Percentiles rank a stretch among this genome's conserved stretches.
Conservation (phyloP, 1,140 invertebrate genomes). For the Medauroidea extradentata region DNA sequence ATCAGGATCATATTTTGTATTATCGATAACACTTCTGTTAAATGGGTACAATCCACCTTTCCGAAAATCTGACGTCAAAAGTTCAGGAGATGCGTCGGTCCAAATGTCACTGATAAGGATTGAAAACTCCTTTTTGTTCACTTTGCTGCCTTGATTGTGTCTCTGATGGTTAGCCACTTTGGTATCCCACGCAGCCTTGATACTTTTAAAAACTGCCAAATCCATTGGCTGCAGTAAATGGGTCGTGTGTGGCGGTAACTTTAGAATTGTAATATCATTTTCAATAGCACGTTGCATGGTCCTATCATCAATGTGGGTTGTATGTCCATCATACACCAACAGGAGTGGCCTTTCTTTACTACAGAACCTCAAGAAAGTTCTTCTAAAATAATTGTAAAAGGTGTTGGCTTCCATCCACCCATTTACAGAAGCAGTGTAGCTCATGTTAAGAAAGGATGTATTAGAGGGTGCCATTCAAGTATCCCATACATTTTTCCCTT, state of each 20-base stretch:
- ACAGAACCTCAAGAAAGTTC: neutral
- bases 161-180: no score
- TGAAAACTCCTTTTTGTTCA: no score
- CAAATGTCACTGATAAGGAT: no score
- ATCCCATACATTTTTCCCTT: neutral
- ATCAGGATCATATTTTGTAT: no score
- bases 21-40: no score
- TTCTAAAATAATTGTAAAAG: constrained; percentile 1
- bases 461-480: neutral
- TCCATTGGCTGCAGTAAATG: neutral
- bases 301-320: constrained; percentile 1
- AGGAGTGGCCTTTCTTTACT: neutral
- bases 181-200: no score
- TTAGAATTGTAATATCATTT: neutral
- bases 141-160: no score
- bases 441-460: neutral
- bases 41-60: no score
- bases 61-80: no score
- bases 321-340: neutral
- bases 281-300: neutral
- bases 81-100: no score
- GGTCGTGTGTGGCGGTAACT: neutral
- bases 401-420: constrained; percentile 5
- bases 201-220: no score
- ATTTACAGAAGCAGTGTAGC: neutral